Percentiles rank a stretch among this genome's conserved stretches.
Evolutionary conservation across 2,113 vertebrate species (phyloP).

Genomic region (Mystacornis crossleyi): DNA sequence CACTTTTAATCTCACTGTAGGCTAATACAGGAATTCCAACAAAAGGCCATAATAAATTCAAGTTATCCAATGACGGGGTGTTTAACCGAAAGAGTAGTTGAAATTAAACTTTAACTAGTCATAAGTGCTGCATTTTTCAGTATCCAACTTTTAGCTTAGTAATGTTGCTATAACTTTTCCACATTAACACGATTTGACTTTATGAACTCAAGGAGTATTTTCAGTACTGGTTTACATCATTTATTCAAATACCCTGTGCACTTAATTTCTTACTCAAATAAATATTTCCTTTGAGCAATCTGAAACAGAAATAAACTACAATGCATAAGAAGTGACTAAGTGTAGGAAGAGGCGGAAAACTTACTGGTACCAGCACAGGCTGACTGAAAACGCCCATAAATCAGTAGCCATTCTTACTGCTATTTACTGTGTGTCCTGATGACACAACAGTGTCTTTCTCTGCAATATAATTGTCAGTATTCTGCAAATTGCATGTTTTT

Average conservation of each 20-base stretch:
- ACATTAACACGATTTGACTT: neutral
- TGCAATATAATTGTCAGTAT: neutral
- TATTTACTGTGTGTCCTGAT: neutral
- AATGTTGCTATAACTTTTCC: neutral
- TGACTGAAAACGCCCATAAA: neutral
- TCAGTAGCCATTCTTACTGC: neutral
- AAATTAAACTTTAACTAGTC: neutral
- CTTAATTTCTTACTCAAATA: neutral
- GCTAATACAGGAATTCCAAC: neutral
- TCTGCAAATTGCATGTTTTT: neutral
- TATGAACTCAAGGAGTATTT: neutral
- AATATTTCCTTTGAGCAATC: neutral
- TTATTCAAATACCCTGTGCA: neutral
- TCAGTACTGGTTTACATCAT: neutral
- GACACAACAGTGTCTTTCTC: neutral
- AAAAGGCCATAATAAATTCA: neutral
- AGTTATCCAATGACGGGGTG: neutral
- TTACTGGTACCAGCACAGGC: neutral
- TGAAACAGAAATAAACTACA: neutral
- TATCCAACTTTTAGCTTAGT: neutral
- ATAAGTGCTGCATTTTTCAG: neutral
- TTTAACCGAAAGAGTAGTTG: neutral
- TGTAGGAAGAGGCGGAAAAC: neutral
- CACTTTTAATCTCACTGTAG: neutral
- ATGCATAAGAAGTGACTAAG: neutral